Conservation (phyloP, 2,113 vertebrate genomes). For the Pogonocichla stellata region DNA sequence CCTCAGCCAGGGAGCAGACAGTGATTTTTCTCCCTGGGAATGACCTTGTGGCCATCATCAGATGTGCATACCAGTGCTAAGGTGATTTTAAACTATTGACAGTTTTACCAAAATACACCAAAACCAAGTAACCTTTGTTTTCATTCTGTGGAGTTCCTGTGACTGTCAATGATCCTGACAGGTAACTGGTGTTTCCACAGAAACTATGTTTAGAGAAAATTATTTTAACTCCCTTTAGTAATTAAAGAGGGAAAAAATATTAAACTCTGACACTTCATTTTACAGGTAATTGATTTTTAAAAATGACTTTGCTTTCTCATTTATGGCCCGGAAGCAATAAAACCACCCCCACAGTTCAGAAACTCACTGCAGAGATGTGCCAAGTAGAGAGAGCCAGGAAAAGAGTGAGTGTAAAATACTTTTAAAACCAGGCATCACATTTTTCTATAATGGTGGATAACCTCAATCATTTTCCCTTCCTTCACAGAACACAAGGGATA, state of each 20-base stretch:
- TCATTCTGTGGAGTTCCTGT: not conserved
- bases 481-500: not conserved
- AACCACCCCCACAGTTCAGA: not conserved
- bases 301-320: not conserved
- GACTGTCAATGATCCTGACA: not conserved
- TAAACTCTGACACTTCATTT: not conserved
- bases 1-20: not conserved
- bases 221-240: not conserved
- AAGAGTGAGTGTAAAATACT: not conserved
- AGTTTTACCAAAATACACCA: not conserved
- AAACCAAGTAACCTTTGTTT: not conserved
- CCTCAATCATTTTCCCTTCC: not conserved
- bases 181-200: not conserved
- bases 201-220: not conserved
- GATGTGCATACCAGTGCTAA: not conserved
- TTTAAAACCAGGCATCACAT: not conserved
- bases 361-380: not conserved
- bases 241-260: not conserved
- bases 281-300: not conserved
- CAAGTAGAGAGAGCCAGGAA: not conserved
- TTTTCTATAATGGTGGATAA: not conserved
- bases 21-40: not conserved
- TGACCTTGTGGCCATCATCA: not conserved
- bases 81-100: not conserved
- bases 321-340: constrained; percentile 6